Evolutionary conservation across 2,888 invertebrate species (phyloP), one percentile per base, ranked within the genome.

Genomic region (Scotopteryx bipunctaria): DNA sequence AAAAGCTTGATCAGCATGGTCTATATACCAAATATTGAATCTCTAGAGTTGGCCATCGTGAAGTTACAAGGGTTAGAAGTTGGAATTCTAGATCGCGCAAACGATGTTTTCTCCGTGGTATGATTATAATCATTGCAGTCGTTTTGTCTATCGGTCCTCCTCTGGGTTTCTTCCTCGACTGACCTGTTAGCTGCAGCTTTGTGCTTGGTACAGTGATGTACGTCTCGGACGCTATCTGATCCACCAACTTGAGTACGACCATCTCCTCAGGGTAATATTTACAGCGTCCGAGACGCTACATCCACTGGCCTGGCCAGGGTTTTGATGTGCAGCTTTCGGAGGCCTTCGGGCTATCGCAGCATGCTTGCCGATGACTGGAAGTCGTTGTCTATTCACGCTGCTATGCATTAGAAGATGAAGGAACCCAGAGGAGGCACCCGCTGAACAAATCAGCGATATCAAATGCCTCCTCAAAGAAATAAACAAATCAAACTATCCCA

Each of bases 381-480:
- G 45, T 52, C 48, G 49, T 33, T 46, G 54, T 40, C 46, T 4
- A 56, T 27, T 58, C 55, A 61, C 41, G 60, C 55, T 61, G 55
- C 46, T 52, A 41, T 54, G 55, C 41, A 25, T 58, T 58, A 37
- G 50, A 49, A 46, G 27, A 56, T 46, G 55, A 55, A 48, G 60
- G 40, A 46, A 25, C 45, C 60, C 51, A 55, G 60, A 48, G 60
- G 60, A 60, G 57, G 60, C 33, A 51, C 54, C 57, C 57, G 55
- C 60, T 60, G 53, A 55, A 42, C 2, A 21, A 51, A 41, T 23
- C 46, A 54, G 58, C 51, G 55, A 38, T 25, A 58, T 36, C 13
- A 53, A 56, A 48, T 48, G 43, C 43, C 43, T 35, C 33, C 43
- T 35, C 40, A 32, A 33, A 31, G 15, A 32, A 9, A 4, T 1